These are phyloP conservation scores for Eledone cirrhosa DNA, from an alignment of 2,888 invertebrate species.

Conservation along the genomic window DNA sequence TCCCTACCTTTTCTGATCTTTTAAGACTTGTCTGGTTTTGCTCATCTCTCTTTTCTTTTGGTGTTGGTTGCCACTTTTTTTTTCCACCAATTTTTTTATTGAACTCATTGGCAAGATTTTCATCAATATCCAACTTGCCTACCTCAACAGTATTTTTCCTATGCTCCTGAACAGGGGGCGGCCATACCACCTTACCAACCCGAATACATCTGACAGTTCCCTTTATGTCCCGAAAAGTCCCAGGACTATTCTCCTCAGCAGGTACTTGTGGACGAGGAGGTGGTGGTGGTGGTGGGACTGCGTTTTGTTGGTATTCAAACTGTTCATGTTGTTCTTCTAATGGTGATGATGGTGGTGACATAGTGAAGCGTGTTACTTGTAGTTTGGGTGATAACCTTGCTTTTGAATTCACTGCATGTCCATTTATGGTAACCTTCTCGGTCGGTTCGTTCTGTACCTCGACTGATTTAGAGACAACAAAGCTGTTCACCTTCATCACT, in stretches of 20 bases:
- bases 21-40: constrained; percentile 31
- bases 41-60: constrained; percentile 35
- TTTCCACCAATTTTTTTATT: not conserved
- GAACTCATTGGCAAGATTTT: constrained; percentile 46
- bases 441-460: no score
- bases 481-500: no score
- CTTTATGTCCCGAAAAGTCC: constrained; percentile 73
- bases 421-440: no score
- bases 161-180: constrained; percentile 80
- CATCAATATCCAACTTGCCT: constrained; percentile 61
- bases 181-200: constrained; percentile 81
- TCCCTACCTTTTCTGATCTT: not conserved
- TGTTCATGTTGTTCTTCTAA: no score
- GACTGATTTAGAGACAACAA: no score
- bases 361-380: no score
- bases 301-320: not conserved
- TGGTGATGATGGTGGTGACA: no score
- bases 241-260: constrained; percentile 40
- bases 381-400: no score
- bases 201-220: constrained; percentile 93
- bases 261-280: constrained; percentile 45
- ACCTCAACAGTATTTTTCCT: constrained; percentile 68
- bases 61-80: constrained; percentile 36
- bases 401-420: no score
- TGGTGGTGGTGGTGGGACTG: constrained; percentile 52